Evolutionary conservation across 2,113 vertebrate genomes (phyloP).

Genomic region (Falcunculus frontatus): DNA sequence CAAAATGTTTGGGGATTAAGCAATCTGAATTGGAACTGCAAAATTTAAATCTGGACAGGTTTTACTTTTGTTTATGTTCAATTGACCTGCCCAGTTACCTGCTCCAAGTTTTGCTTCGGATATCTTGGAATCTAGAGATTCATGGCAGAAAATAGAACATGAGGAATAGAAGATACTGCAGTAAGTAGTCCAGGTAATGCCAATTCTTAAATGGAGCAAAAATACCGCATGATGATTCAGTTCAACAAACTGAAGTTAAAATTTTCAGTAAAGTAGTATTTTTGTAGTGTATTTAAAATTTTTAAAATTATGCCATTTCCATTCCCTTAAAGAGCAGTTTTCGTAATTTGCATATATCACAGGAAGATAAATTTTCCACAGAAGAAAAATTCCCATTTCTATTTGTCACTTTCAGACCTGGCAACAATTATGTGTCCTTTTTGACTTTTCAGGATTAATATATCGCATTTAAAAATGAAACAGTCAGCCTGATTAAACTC

Average conservation of each 20-base stretch:
- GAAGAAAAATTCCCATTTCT: background rate
- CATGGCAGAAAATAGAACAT: background rate
- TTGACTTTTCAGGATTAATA: background rate
- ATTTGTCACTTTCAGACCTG: background rate
- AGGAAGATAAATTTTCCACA: background rate
- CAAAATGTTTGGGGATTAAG: background rate
- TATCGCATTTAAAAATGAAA: constrained; percentile 20
- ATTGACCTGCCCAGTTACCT: background rate
- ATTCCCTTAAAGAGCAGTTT: background rate
- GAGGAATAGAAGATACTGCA: background rate
- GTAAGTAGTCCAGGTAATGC: background rate
- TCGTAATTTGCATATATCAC: background rate
- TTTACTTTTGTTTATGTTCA: background rate
- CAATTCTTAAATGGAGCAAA: background rate
- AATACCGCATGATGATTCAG: background rate
- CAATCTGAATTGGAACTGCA: background rate
- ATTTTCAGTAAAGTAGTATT: background rate
- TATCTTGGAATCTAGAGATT: background rate
- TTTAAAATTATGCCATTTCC: background rate
- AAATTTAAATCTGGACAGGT: background rate
- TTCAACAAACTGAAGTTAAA: background rate
- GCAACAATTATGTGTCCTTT: background rate
- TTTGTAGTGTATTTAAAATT: background rate
- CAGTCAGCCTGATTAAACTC: background rate
- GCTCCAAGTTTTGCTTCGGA: background rate